Evolutionary conservation across 2,797 vertebrate genomes (phyloP).

Genomic region (Liasis olivaceus): DNA sequence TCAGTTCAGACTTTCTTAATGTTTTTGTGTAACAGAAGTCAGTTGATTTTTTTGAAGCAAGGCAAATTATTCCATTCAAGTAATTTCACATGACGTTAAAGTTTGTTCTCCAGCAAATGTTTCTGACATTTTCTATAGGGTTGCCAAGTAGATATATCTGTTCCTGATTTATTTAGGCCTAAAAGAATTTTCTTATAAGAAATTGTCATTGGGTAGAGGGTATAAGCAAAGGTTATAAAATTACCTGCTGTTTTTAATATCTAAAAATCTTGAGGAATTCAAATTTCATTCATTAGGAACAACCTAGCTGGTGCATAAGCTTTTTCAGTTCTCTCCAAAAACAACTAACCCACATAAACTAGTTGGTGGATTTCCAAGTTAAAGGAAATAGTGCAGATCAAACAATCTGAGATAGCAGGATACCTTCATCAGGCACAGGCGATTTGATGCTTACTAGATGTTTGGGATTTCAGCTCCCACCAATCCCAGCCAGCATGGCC

Average conservation of each 20-base stretch:
- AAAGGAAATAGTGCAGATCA: conserved; percentile 1
- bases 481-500: neutral
- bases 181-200: conserved; percentile 27
- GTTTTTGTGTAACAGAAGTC: conserved; percentile 3
- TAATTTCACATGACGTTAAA: conserved; percentile 27
- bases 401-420: neutral
- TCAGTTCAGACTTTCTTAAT: neutral
- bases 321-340: conserved; percentile 6
- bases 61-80: conserved; percentile 7
- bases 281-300: neutral
- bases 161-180: conserved; percentile 32
- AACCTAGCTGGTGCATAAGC: conserved; percentile 5
- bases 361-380: neutral
- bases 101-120: conserved; percentile 18
- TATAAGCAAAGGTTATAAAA: conserved; percentile 32
- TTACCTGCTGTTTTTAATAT: conserved; percentile 36
- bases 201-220: conserved; percentile 13
- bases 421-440: neutral
- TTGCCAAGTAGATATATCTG: conserved; percentile 27
- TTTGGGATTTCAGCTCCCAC: neutral
- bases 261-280: conserved; percentile 21
- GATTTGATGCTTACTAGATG: neutral
- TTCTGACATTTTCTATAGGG: conserved; percentile 48
- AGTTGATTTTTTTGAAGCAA: neutral
- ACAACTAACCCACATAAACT: neutral